Conservation (phyloP, 2,113 vertebrate species). For the Sula dactylatra region DNA sequence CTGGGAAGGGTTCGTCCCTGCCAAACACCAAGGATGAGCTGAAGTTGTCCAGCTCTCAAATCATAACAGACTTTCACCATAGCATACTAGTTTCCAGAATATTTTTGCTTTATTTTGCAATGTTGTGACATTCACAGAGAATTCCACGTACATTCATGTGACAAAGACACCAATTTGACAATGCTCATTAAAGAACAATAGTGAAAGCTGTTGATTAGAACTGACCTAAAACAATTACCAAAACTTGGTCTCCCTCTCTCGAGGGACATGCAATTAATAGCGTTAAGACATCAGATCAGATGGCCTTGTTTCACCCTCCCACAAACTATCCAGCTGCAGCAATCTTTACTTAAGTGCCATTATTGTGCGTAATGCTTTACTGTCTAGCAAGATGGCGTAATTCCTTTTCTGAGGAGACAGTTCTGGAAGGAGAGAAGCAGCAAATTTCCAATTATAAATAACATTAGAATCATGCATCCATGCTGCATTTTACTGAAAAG, state of each 20-base stretch:
- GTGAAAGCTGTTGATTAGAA: background rate
- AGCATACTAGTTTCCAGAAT: background rate
- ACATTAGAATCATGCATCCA: background rate
- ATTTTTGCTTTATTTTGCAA: constrained; percentile 33
- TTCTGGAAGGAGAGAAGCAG: background rate
- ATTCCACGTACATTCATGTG: background rate
- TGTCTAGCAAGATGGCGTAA: background rate
- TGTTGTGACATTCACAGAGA: background rate
- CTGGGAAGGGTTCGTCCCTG: background rate
- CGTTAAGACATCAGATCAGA: background rate
- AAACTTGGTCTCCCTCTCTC: background rate
- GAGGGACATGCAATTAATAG: background rate
- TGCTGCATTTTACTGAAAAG: background rate
- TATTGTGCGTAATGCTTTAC: background rate
- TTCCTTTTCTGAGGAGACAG: background rate
- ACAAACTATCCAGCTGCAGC: background rate
- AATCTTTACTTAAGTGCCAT: background rate
- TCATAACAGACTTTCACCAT: background rate
- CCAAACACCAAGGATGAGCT: background rate
- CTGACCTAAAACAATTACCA: background rate
- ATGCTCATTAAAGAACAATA: background rate
- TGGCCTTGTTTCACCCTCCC: background rate
- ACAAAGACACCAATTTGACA: background rate
- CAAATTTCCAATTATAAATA: background rate
- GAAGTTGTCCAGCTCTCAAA: background rate